Evolutionary conservation across 2,113 vertebrate genomes (phyloP), one percentile per base, ranked within the genome.

Genomic region (Rhipidura dahli): DNA sequence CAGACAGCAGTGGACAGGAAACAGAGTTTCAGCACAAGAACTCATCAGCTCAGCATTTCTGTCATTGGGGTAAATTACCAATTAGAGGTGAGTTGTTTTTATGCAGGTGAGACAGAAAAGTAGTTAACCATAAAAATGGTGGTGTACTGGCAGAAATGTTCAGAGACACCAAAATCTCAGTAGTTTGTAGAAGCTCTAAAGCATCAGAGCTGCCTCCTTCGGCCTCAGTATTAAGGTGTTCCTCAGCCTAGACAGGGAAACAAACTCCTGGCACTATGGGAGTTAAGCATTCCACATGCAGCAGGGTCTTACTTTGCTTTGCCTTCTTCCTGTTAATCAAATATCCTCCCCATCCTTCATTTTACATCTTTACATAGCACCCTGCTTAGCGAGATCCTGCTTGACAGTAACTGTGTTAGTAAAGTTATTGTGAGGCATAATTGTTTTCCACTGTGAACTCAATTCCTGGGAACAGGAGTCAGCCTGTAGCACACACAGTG

Each of bases 321-420:
- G 71, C 71, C 70, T 76, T 79, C 78, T 73, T 44, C 87, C 59
- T n/a, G 50, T 76, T 97, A 92, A 97, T 95, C 94, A 82, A 89
- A 96, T 96, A 69, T 92, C 73, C 37, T 90, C 88, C 39, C 86
- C 73, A 37, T 71, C 89, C 87, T 94, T 95, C 90, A 50, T 89
- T 92, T 89, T 50, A 44, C 76, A 93, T 96, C 93, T 89, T 94
- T 60, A 90, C 69, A 11, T 60, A 93, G 75, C 90, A 85, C 51
- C 73, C 92, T 78, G 56, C 86, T 96, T 93, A 93, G 88, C 2
- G 2, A 89, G 93, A 96, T 95, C 88, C 60, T n/a, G 24, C 59
- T 28, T 87, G 94, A 95, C 96, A 97, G 83, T 96, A 96, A 97
- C 80, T 73, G 42, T 26, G 40, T 96, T 96, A 96, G 94, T 59